These are phyloP conservation scores for Boleophthalmus pectinirostris DNA, from an alignment of 2,113 vertebrate species.

Conservation along the genomic window DNA sequence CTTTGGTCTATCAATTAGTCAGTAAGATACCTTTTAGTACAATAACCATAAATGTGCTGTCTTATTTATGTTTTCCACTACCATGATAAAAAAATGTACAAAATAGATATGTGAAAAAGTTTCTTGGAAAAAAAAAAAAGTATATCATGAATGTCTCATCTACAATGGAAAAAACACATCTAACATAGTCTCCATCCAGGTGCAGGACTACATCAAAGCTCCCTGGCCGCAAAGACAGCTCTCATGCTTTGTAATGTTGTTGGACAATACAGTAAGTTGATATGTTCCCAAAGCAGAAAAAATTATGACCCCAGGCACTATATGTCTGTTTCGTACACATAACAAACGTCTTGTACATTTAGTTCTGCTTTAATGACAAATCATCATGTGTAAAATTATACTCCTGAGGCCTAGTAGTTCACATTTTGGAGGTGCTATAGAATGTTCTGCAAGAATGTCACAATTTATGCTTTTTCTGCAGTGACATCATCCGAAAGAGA, in stretches of 20 bases:
- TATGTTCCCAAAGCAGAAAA: constrained; percentile 24
- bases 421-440: background rate
- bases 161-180: constrained; percentile 8
- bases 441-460: background rate
- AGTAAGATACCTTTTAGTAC: background rate
- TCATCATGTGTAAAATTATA: background rate
- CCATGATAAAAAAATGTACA: background rate
- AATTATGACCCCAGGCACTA: constrained; percentile 3
- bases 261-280: constrained; percentile 48
- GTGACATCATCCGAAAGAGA: background rate
- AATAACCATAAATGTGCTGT: background rate
- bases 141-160: background rate
- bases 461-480: background rate
- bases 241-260: constrained; percentile 22
- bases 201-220: constrained; percentile 29
- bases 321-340: constrained; percentile 15
- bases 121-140: background rate
- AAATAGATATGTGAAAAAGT: background rate
- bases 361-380: constrained; percentile 30
- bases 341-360: constrained; percentile 21
- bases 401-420: constrained; percentile 3
- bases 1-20: constrained; percentile 26
- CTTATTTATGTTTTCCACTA: constrained; percentile 1
- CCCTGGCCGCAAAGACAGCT: constrained; percentile 1
- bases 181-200: constrained; percentile 21